Base-by-base conservation (phyloP, 2,888 invertebrate species). In the Lissocephala sabroskyi region DNA sequence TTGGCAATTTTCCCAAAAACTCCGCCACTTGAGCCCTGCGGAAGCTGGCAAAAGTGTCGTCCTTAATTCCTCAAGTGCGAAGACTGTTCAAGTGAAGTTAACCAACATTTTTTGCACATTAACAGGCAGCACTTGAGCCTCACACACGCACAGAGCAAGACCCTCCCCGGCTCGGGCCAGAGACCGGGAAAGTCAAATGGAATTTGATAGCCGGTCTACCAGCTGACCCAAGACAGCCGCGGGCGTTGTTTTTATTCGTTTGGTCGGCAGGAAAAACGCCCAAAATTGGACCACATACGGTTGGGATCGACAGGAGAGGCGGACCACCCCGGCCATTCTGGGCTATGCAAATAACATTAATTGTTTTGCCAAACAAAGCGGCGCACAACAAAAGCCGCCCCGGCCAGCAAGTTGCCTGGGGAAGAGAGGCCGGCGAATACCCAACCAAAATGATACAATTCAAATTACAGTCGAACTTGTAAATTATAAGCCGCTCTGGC, bases 341-440 rank as follows among this genome's bases (percentile, higher is more conserved):
- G 16, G 53, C 76, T 68, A 76, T 70, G 70, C 70, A 73, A 73
- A 73, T 66, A 73, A 59, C 57, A 74, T 77, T 73, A 77, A 73
- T 73, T 73, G 78, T 73, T 77, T 73, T 55, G 59, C 52, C 67
- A 74, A 71, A 71, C 75, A 71, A 71, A 45, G 66, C 52, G 30
- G 49, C 41, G 56, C 46, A 41, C 52, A 63, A 66, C 66, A 66
- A 65, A 35, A 32, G 11, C 11, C 14, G 16, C 1, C 1, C 16
- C 3, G 16, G 33, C n/a, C n/a, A n/a, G n/a, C n/a, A n/a, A n/a
- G n/a, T n/a, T n/a, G n/a, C n/a, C n/a, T n/a, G n/a, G n/a, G n/a
- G n/a, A n/a, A 36, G 14, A 14, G 36, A 36, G 36, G n/a, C 6
- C 16, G 13, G 18, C 13, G 6, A 18, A 7, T 4, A n/a, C 29